phyloP scores from a whole-genome alignment of 2,888 invertebrate genomes.

The Myathropa florea region DNA sequence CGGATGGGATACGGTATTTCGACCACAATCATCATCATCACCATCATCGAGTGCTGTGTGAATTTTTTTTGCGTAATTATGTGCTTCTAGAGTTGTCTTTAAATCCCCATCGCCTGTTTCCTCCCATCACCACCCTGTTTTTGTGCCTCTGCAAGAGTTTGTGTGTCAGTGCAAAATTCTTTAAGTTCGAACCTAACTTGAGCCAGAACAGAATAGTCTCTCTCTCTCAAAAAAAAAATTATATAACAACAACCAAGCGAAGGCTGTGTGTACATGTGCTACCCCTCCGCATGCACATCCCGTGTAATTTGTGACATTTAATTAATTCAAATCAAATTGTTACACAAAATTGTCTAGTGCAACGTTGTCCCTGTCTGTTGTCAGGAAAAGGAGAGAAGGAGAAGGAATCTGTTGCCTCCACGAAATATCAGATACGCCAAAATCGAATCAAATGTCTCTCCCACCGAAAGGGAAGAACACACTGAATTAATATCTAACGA shows the following conservation, averaged over 20 bases:
- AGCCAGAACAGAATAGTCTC: too few relatives aligned
- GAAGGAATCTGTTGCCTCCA: constrained; percentile 37
- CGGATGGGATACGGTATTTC: constrained; percentile 5
- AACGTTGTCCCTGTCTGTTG: neutral
- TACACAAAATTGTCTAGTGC: neutral
- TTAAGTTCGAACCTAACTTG: neutral
- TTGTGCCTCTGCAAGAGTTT: neutral
- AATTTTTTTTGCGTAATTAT: constrained; percentile 32
- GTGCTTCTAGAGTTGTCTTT: neutral
- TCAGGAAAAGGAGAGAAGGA: neutral
- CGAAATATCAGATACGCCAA: constrained; percentile 20
- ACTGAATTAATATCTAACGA: constrained; percentile 14
- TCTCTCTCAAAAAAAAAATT: constrained; percentile 14
- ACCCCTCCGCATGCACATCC: neutral
- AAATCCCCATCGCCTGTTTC: neutral
- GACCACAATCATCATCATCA: neutral
- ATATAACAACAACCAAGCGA: constrained; percentile 61
- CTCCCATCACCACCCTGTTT: too few relatives aligned
- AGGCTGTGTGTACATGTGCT: constrained; percentile 13
- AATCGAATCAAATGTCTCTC: constrained; percentile 18
- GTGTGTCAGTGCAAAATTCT: neutral
- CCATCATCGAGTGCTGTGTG: neutral
- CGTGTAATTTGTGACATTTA: constrained; percentile 29
- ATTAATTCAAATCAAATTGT: neutral
- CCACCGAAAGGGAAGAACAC: neutral